Conservation (phyloP, 2,113 vertebrate genomes). For the Lontra canadensis region DNA sequence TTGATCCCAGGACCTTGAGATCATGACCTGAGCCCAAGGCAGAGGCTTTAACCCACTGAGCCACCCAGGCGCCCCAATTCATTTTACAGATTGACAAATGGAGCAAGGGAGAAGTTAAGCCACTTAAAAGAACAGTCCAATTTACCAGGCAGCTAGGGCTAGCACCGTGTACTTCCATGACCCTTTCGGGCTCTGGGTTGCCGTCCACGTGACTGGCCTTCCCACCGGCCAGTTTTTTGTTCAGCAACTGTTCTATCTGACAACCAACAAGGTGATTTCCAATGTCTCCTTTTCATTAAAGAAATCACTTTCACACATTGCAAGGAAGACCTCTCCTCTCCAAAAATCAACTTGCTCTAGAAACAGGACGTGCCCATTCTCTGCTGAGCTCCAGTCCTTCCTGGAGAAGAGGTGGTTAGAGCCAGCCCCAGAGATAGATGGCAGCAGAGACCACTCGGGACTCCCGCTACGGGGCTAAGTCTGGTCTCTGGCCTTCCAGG, state of each 20-base stretch:
- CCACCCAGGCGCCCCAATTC: background rate
- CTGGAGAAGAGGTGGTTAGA: background rate
- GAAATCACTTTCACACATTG: background rate
- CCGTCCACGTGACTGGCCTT: background rate
- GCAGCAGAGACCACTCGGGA: background rate
- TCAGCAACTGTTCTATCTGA: background rate
- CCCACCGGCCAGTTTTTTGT: background rate
- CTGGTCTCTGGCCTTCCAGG: background rate
- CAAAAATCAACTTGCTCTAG: conserved; percentile 3
- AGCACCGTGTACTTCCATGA: background rate
- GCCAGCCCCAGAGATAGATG: background rate
- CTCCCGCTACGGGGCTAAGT: background rate
- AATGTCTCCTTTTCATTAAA: background rate
- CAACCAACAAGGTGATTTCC: background rate
- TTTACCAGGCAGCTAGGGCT: background rate
- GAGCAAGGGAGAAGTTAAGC: background rate
- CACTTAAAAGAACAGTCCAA: background rate
- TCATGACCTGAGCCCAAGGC: too few species aligned
- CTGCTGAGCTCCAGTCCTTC: background rate
- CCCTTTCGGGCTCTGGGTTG: background rate
- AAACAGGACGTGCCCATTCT: background rate
- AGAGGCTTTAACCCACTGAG: too few species aligned
- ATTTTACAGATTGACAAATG: background rate
- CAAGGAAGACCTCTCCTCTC: background rate
- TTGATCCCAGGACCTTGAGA: too few species aligned